Percentiles rank a stretch among this genome's conserved stretches.
Evolutionary conservation across 2,888 invertebrate species (phyloP).

Genomic region (Dysmachus trigonus): DNA sequence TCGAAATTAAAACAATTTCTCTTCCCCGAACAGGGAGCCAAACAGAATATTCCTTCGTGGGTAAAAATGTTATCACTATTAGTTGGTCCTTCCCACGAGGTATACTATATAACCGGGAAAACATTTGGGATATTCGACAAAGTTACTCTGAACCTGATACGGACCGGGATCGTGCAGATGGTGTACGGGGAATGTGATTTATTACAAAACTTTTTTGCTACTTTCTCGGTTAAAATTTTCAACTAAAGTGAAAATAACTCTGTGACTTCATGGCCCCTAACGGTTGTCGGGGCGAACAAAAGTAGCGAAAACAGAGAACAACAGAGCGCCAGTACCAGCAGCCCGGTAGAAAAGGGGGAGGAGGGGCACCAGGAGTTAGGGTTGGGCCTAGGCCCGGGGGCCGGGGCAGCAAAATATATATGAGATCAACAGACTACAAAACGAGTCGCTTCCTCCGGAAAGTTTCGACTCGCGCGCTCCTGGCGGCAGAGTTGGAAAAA

Average conservation of each 20-base stretch:
- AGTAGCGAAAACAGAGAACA: neutral
- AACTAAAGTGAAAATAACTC: constrained; percentile 38
- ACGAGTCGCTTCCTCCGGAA: constrained; percentile 17
- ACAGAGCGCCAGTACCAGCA: neutral
- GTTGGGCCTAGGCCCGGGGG: no score
- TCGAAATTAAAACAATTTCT: neutral
- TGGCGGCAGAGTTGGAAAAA: neutral
- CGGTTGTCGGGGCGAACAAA: constrained; percentile 3
- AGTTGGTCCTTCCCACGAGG: neutral
- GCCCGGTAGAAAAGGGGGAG: neutral
- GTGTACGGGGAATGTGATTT: constrained; percentile 26
- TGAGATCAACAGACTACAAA: constrained; percentile 27
- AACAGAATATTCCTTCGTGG: neutral
- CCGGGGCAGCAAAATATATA: neutral
- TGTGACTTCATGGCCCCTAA: constrained; percentile 20
- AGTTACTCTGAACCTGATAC: neutral
- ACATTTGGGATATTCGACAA: neutral
- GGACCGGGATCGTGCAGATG: neutral
- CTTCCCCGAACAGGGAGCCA: neutral
- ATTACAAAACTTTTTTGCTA: constrained; percentile 36
- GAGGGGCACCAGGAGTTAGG: no score
- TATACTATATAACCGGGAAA: neutral
- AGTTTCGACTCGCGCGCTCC: neutral
- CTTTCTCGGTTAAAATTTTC: constrained; percentile 34
- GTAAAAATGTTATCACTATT: neutral